Base-by-base conservation (phyloP, 2,113 vertebrate species). In the Sporophila hypoxantha region DNA sequence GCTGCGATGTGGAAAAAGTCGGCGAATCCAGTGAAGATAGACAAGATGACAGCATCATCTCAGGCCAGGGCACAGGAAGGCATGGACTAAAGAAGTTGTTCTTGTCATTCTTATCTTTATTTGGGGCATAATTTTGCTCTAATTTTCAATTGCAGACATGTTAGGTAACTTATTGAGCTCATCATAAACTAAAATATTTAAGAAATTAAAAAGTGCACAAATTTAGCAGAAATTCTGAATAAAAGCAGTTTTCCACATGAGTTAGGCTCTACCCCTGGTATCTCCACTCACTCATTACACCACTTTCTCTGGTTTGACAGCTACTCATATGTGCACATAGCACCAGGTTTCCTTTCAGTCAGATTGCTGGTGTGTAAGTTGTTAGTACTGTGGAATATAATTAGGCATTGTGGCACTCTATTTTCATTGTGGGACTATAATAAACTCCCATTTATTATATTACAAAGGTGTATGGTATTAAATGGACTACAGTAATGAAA, bases 1-100 rank as follows among this genome's bases (percentile, higher is more conserved):
- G 95, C 96, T 94, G 94, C 96, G 91, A 94, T 95, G 95, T 96
- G 97, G 95, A 96, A 92, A 92, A 96, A 91, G 95, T 89, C 96
- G 95, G 85, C 95, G 95, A 96, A 94, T 93, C 96, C 96, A 91
- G 49, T 85, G 95, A 96, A 97, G 96, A 96, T 96, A 96, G 93
- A 83, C 95, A 93, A 80, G 75, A 81, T 94, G 95, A 94, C 90
- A 95, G 82, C 95, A 93, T 78, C 95, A 93, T 96, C 95, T 96
- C 93, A 94, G 95, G 94, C 95, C 95, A 96, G 96, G 97, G 93
- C 95, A 36, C 89, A 95, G 95, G 95, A 95, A 95, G 87, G 80
- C 96, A 96, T 86, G 95, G 95, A 95, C 92, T 94, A 89, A 94
- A 95, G 91, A 91, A 90, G 73, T 80, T 95, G 78, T 77, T 96